Evolutionary conservation across 2,113 vertebrate species (phyloP).

Genomic region (Plecotus auritus): DNA sequence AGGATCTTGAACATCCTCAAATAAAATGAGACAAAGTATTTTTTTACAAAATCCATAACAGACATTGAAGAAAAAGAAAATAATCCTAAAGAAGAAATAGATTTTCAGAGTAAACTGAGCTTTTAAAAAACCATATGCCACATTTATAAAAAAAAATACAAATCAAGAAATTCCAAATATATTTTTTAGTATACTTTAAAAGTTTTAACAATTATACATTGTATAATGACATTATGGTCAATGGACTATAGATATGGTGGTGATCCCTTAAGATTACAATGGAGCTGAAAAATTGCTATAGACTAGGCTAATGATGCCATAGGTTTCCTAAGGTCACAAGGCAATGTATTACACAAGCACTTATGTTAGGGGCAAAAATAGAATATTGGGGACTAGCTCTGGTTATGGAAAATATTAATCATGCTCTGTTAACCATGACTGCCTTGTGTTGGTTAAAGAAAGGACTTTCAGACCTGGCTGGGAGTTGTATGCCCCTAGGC

Average conservation of each 20-base stretch:
- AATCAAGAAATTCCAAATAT: background rate
- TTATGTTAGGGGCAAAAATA: no score
- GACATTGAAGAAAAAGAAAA: rapidly evolving
- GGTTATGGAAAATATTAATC: no score
- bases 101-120: background rate
- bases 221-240: background rate
- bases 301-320: background rate
- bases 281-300: background rate
- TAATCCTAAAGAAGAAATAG: background rate
- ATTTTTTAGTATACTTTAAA: background rate
- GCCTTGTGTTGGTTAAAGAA: no score
- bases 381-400: no score
- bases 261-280: background rate
- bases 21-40: conserved; percentile 38
- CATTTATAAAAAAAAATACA: background rate
- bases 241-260: background rate
- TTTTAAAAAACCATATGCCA: background rate
- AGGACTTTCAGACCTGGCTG: no score
- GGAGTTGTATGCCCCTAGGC: no score
- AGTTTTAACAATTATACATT: background rate
- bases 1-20: conserved; percentile 96
- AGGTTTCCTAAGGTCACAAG: background rate
- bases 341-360: background rate
- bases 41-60: background rate
- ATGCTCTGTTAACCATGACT: no score